Evolutionary conservation across 2,888 invertebrate genomes (phyloP), one percentile per base, ranked within the genome.

Genomic region (Pachycephus smyrnensis): DNA sequence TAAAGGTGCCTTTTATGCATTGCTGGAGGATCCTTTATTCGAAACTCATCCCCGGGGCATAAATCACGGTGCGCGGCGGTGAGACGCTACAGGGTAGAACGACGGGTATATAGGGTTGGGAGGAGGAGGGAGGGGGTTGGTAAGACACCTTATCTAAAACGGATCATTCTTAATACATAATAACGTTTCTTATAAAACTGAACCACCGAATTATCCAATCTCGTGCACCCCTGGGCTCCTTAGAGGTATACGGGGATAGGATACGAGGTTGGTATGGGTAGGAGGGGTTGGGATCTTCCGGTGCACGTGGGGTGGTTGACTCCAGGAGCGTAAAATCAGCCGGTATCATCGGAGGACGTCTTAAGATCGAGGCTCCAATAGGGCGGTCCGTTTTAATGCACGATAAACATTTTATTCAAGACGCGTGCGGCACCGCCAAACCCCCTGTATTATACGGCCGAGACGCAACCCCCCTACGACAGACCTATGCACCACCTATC

Each of bases 401-500:
- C 82, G 81, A 82, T 81, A 83, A 84, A 84, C 82, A 83, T 84
- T 84, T 84, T 84, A 84, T 84, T 83, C 82, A 77, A 82, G 82
- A 80, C 82, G 82, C 83, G 83, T 81, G 82, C 81, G 75, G 73
- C 78, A 79, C 78, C 77, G 68, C 32, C 75, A 23, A 15, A 6
- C 30, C 74, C 31, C 36, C 74, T 74, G n/a, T 40, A 9, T 11
- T 35, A 12, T 23, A 12, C 31, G 15, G 71, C 71, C 71, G 11
- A 3, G 15, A 12, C 71, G 71, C 30, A 15, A 31, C 80, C 79
- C 79, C 79, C 81, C 81, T 76, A 69, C 77, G 78, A 55, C 55
- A 40, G 40, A 40, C 15, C 40, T 40, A 40, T 15, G 15, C 15
- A 23, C 71, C 32, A 4, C 71, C 71, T 31, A 71, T 71, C 71